Base-by-base conservation (phyloP, 30 jellyfish, hydroid and myxozoan genomes). In the Turritopsis rubra region DNA sequence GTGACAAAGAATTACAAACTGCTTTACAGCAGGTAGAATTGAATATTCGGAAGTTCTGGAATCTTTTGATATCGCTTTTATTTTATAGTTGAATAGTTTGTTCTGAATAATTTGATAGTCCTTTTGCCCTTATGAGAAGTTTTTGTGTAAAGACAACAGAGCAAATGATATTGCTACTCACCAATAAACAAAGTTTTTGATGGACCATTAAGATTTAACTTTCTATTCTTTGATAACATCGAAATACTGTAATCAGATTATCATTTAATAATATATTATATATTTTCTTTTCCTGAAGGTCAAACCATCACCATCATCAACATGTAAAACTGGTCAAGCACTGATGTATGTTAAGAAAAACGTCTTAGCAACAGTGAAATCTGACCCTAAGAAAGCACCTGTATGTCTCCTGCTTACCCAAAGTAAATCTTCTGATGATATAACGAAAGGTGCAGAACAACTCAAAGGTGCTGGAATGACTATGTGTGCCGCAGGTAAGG, bases 381-480 rank as follows among this genome's bases (percentile, higher is more conserved):
- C 65, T 52, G 94, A 82, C 52, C 54, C 82, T 77, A 75, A 75
- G 76, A 93, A 85, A 41, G 85, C 52, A 29, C 31, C 71, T 8
- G 85, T 85, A 0, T 82, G 88, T 89, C 83, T 93, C 31, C 86
- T 93, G 52, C 82, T 93, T 13, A 83, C 99, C 21, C 72, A 94
- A 75, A 8, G 91, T 28, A 89, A 87, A 71, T 89, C 97, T 26
- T 75, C 85, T 8, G 99, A 93, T 65, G 99, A 93, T 79, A 90
- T 93, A 23, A 78, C 86, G 27, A 88, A 89, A 81, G 96, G 94
- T 16, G 96, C 94, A 7, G 99, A 93, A 82, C 96, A 93, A 75
- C 85, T 93, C 76, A 93, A 89, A 86, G 99, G 99, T 27, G 93
- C 99, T 7, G 96, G 95, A 41, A 23, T 92, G 60, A 82, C 85